Base-by-base conservation (phyloP, 1,140 invertebrate species). In the Lordiphosa stackelbergi region DNA sequence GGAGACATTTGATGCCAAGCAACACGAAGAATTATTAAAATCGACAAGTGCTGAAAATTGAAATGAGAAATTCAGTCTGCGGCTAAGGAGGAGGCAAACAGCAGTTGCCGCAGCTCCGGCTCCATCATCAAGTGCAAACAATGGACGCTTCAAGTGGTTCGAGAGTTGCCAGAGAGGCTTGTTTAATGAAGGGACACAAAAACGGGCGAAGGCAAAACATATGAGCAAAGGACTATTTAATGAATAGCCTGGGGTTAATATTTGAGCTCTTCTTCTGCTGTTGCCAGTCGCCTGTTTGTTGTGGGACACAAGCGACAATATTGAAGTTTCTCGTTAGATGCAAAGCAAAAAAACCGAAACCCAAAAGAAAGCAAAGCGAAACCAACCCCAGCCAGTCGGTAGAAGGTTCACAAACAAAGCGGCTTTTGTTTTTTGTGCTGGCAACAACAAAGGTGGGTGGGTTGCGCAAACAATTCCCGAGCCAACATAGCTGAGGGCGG, bases 151-250 rank as follows among this genome's bases (percentile, higher is more conserved):
- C 54, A 74, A 55, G 60, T 59, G 47, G 64, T 54, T 42, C 22
- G 40, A 43, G 47, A 48, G 64, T 11, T 22, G 2, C 19, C 19
- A 45, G 13, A 34, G 24, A 24, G n/a, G 51, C 51, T 70, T 62
- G 58, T 69, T 64, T 70, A 74, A 73, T 72, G 69, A 71, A 66
- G 70, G 53, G 48, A 69, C 53, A 68, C 51, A 60, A 54, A 69
- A 69, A 37, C 60, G 58, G 63, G 64, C 56, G 60, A 73, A 69
- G 71, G 68, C 52, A 79, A 74, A 79, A 75, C 77, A 83, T 83
- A 83, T 83, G 77, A 83, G 72, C 72, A 81, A 83, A 83, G 61
- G 77, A 83, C 77, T 75, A 73, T 75, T 77, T 83, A 81, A 81
- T 83, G 77, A 81, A 81, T 81, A 77, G 77, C 77, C 72, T 37